A percentile compares a stretch with the other conserved stretches of the same genome.
phyloP scores from a whole-genome alignment of 2,797 vertebrate species.

The Anabacerthia variegaticeps region DNA sequence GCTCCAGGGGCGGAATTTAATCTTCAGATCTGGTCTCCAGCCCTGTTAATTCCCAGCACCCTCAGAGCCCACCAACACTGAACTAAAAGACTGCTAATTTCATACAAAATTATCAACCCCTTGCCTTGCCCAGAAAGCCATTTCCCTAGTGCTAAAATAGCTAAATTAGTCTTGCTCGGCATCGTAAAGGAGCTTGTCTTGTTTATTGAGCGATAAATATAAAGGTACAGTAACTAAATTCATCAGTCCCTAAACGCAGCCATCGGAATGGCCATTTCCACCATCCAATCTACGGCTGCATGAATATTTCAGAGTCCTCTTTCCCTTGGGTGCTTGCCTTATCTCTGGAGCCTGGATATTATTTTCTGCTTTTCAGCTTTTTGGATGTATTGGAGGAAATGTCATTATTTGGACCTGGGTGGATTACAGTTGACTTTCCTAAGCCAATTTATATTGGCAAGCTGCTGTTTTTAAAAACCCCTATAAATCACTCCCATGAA shows the following conservation, averaged over 20 bases:
- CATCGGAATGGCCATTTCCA: slow-evolving; percentile 34
- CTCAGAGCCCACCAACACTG: neutral
- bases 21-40: neutral
- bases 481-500: slow-evolving; percentile 66
- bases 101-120: neutral
- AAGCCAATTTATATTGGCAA: slow-evolving; percentile 72
- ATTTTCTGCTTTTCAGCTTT: slow-evolving; percentile 70
- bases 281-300: slow-evolving; percentile 52
- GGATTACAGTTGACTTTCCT: slow-evolving; percentile 65
- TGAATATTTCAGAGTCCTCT: slow-evolving; percentile 67
- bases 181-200: slow-evolving; percentile 29
- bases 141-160: neutral
- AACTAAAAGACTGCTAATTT: slow-evolving; percentile 17
- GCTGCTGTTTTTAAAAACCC: slow-evolving; percentile 52
- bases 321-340: slow-evolving; percentile 53
- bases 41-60: neutral
- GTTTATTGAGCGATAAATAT: slow-evolving; percentile 71
- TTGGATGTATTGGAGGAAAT: slow-evolving; percentile 59
- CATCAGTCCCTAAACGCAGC: slow-evolving; percentile 61
- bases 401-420: slow-evolving; percentile 68
- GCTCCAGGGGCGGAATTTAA: neutral
- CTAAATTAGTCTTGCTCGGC: slow-evolving; percentile 20
- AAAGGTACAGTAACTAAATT: slow-evolving; percentile 66
- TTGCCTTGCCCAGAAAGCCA: neutral
- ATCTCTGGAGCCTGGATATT: slow-evolving; percentile 65